Evolutionary conservation across 2,888 invertebrate genomes (phyloP), one percentile per base, ranked within the genome.

Genomic region (Eupithecia inturbata): DNA sequence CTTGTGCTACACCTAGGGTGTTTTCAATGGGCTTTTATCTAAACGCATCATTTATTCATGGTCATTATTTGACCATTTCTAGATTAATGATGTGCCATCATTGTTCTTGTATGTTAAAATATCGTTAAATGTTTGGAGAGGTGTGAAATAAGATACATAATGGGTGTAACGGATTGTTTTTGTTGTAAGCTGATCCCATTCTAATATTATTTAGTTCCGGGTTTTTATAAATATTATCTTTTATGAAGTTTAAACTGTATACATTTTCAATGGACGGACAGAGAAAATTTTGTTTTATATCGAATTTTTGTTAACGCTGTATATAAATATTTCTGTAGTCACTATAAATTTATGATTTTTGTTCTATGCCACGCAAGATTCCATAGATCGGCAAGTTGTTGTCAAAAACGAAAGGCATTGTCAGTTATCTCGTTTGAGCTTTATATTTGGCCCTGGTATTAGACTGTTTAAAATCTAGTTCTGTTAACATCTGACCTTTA

Each of bases 1-100:
- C 90, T 90, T 89, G 88, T 74, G 83, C 82, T 77, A 89, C 86
- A 85, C 83, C 68, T 73, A 76, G 76, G 76, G 76, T 76, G 71
- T 69, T 69, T 73, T 76, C 73, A 73, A 76, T 71, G 49, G 75
- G 68, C 73, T 73, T 74, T 77, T 90, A 92, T 92, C 92, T 89
- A 83, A 88, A 84, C 88, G 79, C 84, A 92, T 91, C 89, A 93
- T 92, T 93, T 94, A 94, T 94, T 94, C 92, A 92, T 92, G 94
- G 94, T 94, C 94, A 94, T 94, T 94, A 94, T 94, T 94, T 94
- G 94, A 93, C 94, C 94, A 90, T 94, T 93, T 92, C 87, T 80
- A 84, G 88, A 89, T 90, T 94, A 93, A 94, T 94, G 93, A 92
- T 92, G 90, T 90, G 88, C 85, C 83, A 88, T 89, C 90, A 87